These are phyloP conservation scores for Cygnus buccinator DNA, from an alignment of 2,113 vertebrate species.

Conservation along the genomic window DNA sequence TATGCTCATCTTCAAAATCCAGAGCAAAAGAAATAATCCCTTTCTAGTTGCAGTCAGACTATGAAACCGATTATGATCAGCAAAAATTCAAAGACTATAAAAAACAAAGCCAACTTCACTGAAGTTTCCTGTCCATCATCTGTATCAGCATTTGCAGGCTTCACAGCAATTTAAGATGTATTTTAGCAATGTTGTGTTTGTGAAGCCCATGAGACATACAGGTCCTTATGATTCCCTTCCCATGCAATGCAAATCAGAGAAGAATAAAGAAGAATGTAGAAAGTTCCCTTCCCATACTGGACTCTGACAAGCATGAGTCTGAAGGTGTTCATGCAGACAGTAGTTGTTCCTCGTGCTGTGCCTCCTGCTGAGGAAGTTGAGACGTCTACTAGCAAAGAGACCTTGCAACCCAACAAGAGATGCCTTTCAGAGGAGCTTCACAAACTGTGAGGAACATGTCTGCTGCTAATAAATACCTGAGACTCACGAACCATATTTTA, in stretches of 20 bases:
- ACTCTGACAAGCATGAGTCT: accelerated
- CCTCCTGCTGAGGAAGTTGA: background rate
- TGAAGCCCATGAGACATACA: background rate
- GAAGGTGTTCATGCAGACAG: background rate
- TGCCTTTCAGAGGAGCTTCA: background rate
- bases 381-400: background rate
- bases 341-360: background rate
- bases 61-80: slow-evolving; percentile 69
- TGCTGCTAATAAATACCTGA: background rate
- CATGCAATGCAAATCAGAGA: background rate
- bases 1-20: slow-evolving; percentile 59
- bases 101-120: slow-evolving; percentile 52
- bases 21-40: slow-evolving; percentile 70
- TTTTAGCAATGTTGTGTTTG: background rate
- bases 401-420: background rate
- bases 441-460: background rate
- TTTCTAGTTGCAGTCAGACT: slow-evolving; percentile 46
- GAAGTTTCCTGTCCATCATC: slow-evolving; percentile 52
- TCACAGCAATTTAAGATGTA: background rate
- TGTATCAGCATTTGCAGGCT: slow-evolving; percentile 38
- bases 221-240: background rate
- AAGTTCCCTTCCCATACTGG: accelerated
- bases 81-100: slow-evolving; percentile 52
- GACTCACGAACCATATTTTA: background rate
- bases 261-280: background rate